A percentile compares a stretch with the other conserved stretches of the same genome.
Evolutionary conservation across 2,888 invertebrate species (phyloP).

Genomic region (Timema cristinae): DNA sequence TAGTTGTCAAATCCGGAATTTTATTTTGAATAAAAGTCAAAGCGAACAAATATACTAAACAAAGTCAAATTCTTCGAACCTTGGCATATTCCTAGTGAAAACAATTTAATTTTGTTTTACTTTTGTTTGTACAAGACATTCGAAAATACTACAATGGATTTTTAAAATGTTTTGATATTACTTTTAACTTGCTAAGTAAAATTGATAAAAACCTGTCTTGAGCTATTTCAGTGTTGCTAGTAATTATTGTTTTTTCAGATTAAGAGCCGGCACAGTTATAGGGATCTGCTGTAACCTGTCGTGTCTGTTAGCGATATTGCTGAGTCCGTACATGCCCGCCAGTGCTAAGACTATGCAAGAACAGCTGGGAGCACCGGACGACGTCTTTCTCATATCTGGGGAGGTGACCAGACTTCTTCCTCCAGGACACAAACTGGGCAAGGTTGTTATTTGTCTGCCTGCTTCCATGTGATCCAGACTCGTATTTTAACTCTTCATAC

Average conservation of each 20-base stretch:
- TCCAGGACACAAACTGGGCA: constrained; percentile 79
- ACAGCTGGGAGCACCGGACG: constrained; percentile 64
- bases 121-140: too few species aligned
- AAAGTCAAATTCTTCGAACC: too few species aligned
- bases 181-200: too few species aligned
- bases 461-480: too few species aligned
- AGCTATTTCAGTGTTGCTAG: neutral
- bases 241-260: constrained; percentile 42
- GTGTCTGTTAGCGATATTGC: constrained; percentile 71
- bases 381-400: constrained; percentile 51
- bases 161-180: too few species aligned
- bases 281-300: constrained; percentile 78
- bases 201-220: neutral
- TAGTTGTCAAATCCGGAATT: too few species aligned
- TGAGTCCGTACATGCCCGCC: constrained; percentile 90
- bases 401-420: constrained; percentile 55
- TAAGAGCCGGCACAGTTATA: constrained; percentile 77
- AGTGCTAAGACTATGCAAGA: constrained; percentile 62
- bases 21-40: too few species aligned
- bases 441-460: constrained; percentile 41
- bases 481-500: too few species aligned
- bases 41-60: too few species aligned
- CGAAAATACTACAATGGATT: too few species aligned
- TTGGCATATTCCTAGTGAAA: too few species aligned
- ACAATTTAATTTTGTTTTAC: too few species aligned